Evolutionary conservation across 2,113 vertebrate species (phyloP), one percentile per base, ranked within the genome.

Genomic region (Seriola dumerili): DNA sequence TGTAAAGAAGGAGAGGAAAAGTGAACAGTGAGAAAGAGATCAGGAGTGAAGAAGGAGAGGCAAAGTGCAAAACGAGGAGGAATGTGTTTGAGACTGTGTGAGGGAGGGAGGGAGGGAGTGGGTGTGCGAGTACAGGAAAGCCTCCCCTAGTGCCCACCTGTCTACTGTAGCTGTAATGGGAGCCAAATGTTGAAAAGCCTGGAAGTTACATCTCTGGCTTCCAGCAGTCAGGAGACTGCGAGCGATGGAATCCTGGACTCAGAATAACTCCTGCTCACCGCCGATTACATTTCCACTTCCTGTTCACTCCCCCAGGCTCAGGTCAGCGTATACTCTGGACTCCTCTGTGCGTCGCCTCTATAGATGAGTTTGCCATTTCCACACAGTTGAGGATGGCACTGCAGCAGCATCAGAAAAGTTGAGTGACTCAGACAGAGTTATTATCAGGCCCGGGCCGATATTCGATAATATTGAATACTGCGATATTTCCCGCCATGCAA

Each of bases 131-230:
- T 34, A 48, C 63, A 74, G 62, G 44, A 73, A 78, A 85, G 65
- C 34, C 36, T 61, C 76, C 81, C 76, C 40, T 40, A 69, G 82
- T 59, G 11, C 73, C 80, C 83, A 91, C 85, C 87, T 91, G 85
- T 87, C 62, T 62, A 42, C 40, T 42, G 8, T 11, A 32, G 80
- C 80, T 73, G 78, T 84, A 89, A 85, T 88, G 75, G 83, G 68
- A 88, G 78, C 83, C 87, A 91, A 89, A 87, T 77, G 87, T 78
- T 78, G 42, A 77, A 78, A 85, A 42, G 72, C 76, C 83, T 85
- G 79, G 83, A 81, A 80, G 67, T 50, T 84, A 62, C 71, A 83
- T 87, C 63, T 59, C 80, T 81, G 80, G 71, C 74, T 84, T 79
- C 74, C 54, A 76, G 78, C 75, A 54, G 75, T 75, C 67, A 40